Evolutionary conservation across 2,113 vertebrate genomes (phyloP).

Genomic region (Paramormyrops kingsleyae): DNA sequence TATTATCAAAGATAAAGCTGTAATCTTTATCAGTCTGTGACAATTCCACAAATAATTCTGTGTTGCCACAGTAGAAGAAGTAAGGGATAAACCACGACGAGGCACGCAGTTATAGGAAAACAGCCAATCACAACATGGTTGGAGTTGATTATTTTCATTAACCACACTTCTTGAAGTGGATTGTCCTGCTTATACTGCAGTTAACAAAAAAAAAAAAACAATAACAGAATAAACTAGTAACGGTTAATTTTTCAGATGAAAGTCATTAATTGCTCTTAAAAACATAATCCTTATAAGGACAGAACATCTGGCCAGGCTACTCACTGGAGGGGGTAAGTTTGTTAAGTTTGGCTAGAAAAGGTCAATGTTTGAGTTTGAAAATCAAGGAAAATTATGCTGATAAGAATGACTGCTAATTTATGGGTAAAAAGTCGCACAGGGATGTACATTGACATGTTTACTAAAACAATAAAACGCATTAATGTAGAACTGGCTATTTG

Average conservation of each 20-base stretch:
- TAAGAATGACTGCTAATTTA: not conserved
- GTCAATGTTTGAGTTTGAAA: not conserved
- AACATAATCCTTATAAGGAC: not conserved
- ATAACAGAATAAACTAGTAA: not conserved
- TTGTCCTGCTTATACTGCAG: not conserved
- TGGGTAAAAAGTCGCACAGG: not conserved
- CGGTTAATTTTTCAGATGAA: not conserved
- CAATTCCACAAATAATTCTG: not conserved
- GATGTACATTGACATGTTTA: not conserved
- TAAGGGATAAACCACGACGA: not conserved
- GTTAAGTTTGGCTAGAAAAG: not conserved
- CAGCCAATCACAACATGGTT: not conserved
- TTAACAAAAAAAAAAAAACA: not conserved
- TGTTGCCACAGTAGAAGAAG: not conserved
- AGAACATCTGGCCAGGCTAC: not conserved
- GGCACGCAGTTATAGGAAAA: not conserved
- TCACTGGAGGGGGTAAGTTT: not conserved
- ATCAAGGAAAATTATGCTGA: not conserved
- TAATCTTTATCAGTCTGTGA: not conserved
- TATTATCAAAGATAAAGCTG: not conserved
- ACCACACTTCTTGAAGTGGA: not conserved
- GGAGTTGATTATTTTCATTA: not conserved
- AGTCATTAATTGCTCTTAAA: not conserved
- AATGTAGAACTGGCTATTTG: not conserved
- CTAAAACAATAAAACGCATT: not conserved